A percentile compares a stretch with the other conserved stretches of the same genome.
Evolutionary conservation across 2,888 invertebrate species (phyloP).

Genomic region (Caenorhabditis zanzibari): DNA sequence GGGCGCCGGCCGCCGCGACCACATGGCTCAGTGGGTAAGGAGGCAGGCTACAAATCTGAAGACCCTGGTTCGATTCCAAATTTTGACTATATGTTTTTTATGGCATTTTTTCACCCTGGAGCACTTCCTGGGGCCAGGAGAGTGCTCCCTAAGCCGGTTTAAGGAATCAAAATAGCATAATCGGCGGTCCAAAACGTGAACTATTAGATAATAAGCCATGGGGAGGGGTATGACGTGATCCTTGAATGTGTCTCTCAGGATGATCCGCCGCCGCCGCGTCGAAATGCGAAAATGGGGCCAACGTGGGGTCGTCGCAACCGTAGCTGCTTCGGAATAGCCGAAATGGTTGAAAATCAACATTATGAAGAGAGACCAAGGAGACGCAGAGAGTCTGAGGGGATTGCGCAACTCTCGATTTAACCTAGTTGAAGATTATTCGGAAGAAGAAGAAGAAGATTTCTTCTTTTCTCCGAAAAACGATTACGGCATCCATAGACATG

Average conservation of each 20-base stretch:
- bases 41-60: neutral
- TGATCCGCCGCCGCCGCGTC: conserved; percentile 20
- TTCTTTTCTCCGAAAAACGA: conserved; percentile 28
- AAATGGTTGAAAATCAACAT: conserved; percentile 2
- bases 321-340: neutral
- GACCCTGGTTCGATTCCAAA: neutral
- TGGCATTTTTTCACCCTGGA: neutral
- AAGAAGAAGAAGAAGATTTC: neutral
- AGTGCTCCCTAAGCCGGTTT: neutral
- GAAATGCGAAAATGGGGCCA: conserved; percentile 52
- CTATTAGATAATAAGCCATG: conserved; percentile 2
- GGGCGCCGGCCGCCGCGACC: too few species aligned
- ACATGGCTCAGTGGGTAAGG: neutral
- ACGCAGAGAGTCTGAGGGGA: conserved; percentile 13
- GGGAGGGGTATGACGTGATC: conserved; percentile 20
- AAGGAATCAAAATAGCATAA: neutral
- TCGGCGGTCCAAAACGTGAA: neutral
- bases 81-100: too few species aligned
- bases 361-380: neutral
- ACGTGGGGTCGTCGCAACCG: conserved; percentile 24
- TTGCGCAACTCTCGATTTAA: conserved; percentile 71
- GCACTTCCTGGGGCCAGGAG: too few species aligned
- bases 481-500: conserved; percentile 18
- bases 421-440: conserved; percentile 48
- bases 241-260: conserved; percentile 11